Evolutionary conservation across 1,140 invertebrate genomes (phyloP).

Genomic region (Lysiphlebus fabarum): DNA sequence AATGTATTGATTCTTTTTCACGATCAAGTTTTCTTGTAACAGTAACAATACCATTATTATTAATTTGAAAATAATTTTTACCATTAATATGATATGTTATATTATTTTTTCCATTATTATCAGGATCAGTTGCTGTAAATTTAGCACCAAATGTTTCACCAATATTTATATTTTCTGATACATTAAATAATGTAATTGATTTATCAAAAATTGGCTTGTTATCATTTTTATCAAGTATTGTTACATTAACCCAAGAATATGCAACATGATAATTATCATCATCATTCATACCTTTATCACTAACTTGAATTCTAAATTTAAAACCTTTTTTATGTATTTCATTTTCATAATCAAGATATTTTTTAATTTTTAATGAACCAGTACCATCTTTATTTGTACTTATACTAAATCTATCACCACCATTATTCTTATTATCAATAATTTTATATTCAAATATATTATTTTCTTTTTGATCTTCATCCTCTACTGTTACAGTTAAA

Average conservation of each 20-base stretch:
- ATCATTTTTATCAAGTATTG: constrained; percentile 90
- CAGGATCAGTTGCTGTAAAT: constrained; percentile 90
- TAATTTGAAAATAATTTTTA: constrained; percentile 84
- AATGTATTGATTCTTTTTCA: constrained; percentile 87
- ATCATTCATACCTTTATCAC: constrained; percentile 89
- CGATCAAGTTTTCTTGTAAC: constrained; percentile 85
- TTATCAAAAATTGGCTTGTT: constrained; percentile 91
- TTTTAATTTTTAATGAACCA: constrained; percentile 91
- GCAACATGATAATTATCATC: constrained; percentile 94
- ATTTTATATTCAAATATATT: no score
- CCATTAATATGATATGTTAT: constrained; percentile 89
- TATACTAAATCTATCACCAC: constrained; percentile 95
- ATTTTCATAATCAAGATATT: constrained; percentile 89
- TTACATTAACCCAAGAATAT: constrained; percentile 92
- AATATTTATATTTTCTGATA: constrained; percentile 85
- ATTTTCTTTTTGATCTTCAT: constrained; percentile 80
- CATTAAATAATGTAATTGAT: constrained; percentile 87
- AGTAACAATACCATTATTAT: constrained; percentile 87
- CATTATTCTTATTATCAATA: constrained; percentile 41
- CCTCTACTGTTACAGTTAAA: constrained; percentile 89
- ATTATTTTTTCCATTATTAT: constrained; percentile 89
- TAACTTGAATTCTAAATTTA: constrained; percentile 88
- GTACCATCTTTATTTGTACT: constrained; percentile 93
- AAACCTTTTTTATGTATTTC: constrained; percentile 91
- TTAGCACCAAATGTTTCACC: constrained; percentile 82